These are phyloP conservation scores for Druon quercuslanigerum DNA, from an alignment of 1,140 invertebrate genomes.

Conservation along the genomic window DNA sequence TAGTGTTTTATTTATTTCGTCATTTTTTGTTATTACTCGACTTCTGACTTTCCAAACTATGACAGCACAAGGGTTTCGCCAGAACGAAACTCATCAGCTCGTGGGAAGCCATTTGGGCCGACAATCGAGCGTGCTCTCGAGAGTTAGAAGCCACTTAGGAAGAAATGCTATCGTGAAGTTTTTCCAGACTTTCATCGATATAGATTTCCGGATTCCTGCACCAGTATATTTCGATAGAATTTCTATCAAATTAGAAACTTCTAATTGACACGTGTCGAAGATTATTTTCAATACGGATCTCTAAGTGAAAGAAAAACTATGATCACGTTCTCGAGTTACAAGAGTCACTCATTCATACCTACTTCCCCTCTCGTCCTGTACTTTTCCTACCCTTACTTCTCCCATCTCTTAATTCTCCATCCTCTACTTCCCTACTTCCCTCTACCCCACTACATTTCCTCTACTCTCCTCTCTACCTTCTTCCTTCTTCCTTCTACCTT, in stretches of 20 bases:
- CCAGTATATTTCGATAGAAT: conserved; percentile 1
- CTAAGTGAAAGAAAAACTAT: neutral
- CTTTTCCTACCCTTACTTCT: no score
- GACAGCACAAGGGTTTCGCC: conserved; percentile 48
- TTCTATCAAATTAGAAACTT: conserved; percentile 27
- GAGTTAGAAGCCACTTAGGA: conserved; percentile 34
- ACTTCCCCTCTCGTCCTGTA: no score
- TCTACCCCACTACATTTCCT: no score
- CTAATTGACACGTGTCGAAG: conserved; percentile 27
- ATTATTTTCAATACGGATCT: conserved; percentile 3
- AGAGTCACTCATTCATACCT: neutral
- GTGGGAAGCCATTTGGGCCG: conserved; percentile 45
- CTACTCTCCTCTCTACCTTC: no score
- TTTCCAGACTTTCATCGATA: conserved; percentile 28
- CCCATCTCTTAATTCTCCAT: no score
- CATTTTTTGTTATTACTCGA: conserved; percentile 43
- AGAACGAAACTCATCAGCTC: conserved; percentile 51
- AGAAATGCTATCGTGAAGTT: conserved; percentile 29
- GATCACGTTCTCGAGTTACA: neutral
- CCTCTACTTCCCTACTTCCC: no score
- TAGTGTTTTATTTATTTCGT: neutral
- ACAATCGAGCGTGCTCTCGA: conserved; percentile 42
- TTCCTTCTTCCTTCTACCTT: no score
- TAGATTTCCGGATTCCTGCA: neutral
- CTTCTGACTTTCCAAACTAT: conserved; percentile 44